phyloP scores from a whole-genome alignment of 2,113 vertebrate species.

The Salminus brasiliensis region DNA sequence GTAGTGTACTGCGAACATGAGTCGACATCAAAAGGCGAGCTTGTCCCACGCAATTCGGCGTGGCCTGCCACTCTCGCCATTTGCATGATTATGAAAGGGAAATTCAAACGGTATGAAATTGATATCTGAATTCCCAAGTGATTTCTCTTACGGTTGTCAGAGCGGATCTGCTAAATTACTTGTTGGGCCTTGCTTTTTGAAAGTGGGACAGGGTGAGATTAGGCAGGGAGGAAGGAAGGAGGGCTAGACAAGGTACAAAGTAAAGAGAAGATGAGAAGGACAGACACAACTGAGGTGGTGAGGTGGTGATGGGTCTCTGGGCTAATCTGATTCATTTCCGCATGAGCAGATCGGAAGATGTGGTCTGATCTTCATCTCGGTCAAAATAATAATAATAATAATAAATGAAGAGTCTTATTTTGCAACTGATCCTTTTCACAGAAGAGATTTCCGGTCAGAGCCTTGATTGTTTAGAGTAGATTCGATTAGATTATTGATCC shows the following conservation, averaged over 20 bases:
- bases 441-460: too few relatives aligned
- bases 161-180: constrained; percentile 23
- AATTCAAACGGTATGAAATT: constrained; percentile 35
- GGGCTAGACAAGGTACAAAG: not conserved
- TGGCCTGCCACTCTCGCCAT: not conserved
- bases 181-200: constrained; percentile 1
- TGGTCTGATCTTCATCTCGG: too few relatives aligned
- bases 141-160: constrained; percentile 27
- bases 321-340: not conserved
- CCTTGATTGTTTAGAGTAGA: too few relatives aligned
- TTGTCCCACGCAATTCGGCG: constrained; percentile 30
- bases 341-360: too few relatives aligned
- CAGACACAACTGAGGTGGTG: not conserved
- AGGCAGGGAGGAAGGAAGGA: not conserved
- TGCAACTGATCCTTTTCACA: too few relatives aligned
- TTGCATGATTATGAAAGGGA: constrained; percentile 28
- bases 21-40: constrained; percentile 30
- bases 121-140: constrained; percentile 35
- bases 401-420: not conserved
- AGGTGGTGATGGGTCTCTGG: too few relatives aligned
- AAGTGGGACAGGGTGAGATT: constrained; percentile 32
- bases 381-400: not conserved
- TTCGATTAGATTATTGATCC: too few relatives aligned
- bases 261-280: not conserved
- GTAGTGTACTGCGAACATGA: constrained; percentile 3